Percentiles rank a stretch among this genome's conserved stretches.
These are phyloP conservation scores for Craniophora ligustri DNA, from an alignment of 2,888 invertebrate genomes.

Conservation along the genomic window DNA sequence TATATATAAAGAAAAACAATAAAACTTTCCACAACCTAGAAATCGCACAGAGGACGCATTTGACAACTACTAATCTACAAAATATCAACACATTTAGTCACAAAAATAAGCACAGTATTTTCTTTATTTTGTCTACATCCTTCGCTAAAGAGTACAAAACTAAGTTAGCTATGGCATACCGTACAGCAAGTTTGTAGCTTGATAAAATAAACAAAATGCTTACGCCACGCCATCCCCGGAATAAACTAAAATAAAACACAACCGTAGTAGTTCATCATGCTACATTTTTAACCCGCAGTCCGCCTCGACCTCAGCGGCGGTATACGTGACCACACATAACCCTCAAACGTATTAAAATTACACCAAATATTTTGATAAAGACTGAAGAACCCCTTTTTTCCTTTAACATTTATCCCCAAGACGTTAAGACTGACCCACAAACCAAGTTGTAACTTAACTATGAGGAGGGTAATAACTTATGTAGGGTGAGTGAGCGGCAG, in stretches of 20 bases:
- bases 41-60: too few species aligned
- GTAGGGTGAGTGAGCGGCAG: conserved; percentile 72
- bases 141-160: too few species aligned
- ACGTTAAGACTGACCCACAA: conserved; percentile 76
- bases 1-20: too few species aligned
- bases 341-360: conserved; percentile 46
- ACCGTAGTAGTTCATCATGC: conserved; percentile 16
- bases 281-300: conserved; percentile 35
- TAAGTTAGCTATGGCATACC: too few species aligned
- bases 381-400: conserved; percentile 53
- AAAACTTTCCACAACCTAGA: too few species aligned
- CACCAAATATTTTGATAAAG: conserved; percentile 46
- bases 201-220: conserved; percentile 27
- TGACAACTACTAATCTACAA: too few species aligned
- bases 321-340: conserved; percentile 31
- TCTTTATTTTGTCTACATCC: background rate
- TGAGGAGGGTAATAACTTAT: conserved; percentile 79
- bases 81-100: too few species aligned
- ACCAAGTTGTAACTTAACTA: conserved; percentile 79
- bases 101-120: background rate
- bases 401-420: conserved; percentile 76
- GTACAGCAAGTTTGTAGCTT: background rate
- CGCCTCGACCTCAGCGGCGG: conserved; percentile 15
- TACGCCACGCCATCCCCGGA: conserved; percentile 13
- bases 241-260: conserved; percentile 29